Evolutionary conservation across 2,113 vertebrate species (phyloP).

Genomic region (Lepidothrix coronata): DNA sequence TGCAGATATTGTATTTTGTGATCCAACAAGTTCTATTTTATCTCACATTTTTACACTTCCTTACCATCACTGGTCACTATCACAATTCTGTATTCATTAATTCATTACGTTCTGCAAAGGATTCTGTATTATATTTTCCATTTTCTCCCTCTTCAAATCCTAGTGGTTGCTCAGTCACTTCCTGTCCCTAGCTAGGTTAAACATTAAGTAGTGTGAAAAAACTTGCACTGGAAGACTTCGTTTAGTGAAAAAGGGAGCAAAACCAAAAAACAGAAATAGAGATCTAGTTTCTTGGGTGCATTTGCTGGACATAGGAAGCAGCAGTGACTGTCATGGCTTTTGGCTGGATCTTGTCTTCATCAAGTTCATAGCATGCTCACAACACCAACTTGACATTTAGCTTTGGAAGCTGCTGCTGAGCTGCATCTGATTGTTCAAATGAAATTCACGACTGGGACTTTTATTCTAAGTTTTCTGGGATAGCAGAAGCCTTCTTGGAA

Average conservation of each 20-base stretch:
- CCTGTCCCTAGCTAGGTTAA: neutral
- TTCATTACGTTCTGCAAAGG: neutral
- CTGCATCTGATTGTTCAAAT: neutral
- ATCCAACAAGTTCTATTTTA: neutral
- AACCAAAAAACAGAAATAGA: neutral
- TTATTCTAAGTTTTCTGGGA: neutral
- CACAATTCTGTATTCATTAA: neutral
- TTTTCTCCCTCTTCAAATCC: neutral
- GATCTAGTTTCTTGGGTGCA: neutral
- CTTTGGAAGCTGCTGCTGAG: neutral
- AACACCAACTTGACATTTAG: neutral
- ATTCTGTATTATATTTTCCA: neutral
- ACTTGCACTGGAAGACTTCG: neutral
- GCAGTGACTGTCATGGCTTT: neutral
- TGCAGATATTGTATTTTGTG: no score
- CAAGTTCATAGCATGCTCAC: neutral
- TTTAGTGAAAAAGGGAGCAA: neutral
- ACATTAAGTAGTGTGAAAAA: neutral
- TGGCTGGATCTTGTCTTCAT: neutral
- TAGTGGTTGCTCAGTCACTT: neutral
- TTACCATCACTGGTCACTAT: neutral
- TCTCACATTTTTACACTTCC: neutral
- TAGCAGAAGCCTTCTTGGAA: neutral
- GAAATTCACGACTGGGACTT: neutral
- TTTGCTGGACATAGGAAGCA: neutral